Conservation (phyloP, 2,797 vertebrate genomes). For the Lacerta viridis region DNA sequence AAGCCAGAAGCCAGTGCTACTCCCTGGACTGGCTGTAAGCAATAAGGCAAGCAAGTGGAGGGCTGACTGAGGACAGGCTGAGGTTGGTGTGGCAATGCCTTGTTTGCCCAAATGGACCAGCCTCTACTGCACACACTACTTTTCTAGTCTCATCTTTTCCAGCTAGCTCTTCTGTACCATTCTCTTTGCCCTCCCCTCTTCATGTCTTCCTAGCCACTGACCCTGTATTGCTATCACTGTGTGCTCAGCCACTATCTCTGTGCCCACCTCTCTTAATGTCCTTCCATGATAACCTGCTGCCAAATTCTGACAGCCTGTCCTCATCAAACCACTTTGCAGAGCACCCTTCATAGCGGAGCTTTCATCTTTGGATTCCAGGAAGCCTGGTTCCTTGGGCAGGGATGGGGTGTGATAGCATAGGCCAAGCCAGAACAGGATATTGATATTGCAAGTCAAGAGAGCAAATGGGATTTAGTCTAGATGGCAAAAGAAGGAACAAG, state of each 20-base stretch:
- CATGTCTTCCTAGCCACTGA: neutral
- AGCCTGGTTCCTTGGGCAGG: too few relatives aligned
- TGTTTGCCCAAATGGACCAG: too few relatives aligned
- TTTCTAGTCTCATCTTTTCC: neutral
- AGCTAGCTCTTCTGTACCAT: slow-evolving; percentile 5
- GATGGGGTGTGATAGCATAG: too few relatives aligned
- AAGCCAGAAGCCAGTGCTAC: too few relatives aligned
- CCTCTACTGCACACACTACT: too few relatives aligned
- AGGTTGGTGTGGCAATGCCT: too few relatives aligned
- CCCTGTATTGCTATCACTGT: neutral
- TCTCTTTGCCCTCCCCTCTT: neutral
- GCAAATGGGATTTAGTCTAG: neutral
- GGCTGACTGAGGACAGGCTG: too few relatives aligned
- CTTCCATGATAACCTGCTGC: neutral
- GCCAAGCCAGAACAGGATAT: neutral
- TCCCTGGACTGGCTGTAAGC: too few relatives aligned
- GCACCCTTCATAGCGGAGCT: too few relatives aligned
- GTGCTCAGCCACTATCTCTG: neutral
- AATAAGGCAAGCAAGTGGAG: too few relatives aligned
- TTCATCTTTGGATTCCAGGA: neutral
- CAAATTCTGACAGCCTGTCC: neutral
- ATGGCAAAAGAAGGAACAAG: neutral
- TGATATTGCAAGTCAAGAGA: neutral
- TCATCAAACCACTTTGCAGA: neutral
- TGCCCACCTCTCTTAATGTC: neutral